These are phyloP conservation scores for Ectropis grisescens DNA, from an alignment of 1,140 invertebrate genomes.

Conservation along the genomic window DNA sequence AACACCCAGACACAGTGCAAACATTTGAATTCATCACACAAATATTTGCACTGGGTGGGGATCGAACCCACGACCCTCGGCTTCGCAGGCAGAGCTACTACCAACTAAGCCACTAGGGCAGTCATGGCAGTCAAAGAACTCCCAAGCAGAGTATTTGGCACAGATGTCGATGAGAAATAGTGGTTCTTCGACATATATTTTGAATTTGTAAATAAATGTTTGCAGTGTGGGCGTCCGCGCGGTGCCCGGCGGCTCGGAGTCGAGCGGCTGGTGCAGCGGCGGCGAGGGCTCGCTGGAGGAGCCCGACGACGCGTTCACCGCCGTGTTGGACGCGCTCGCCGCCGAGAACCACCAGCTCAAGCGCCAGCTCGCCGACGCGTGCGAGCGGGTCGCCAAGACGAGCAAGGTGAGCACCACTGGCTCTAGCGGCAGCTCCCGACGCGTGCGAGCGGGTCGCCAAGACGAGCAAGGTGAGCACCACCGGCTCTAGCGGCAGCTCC, in stretches of 20 bases:
- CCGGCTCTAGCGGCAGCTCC: constrained; percentile 86
- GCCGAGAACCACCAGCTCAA: constrained; percentile 89
- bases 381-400: constrained; percentile 88
- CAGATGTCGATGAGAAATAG: too few relatives aligned
- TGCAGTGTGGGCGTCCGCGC: constrained; percentile 54
- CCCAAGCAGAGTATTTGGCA: too few relatives aligned
- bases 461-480: constrained; percentile 76
- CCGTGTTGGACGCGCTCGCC: constrained; percentile 87
- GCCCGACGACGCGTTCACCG: constrained; percentile 76
- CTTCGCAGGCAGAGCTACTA: too few relatives aligned
- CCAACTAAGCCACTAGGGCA: too few relatives aligned
- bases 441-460: constrained; percentile 72
- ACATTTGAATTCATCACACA: too few relatives aligned
- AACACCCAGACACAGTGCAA: too few relatives aligned
- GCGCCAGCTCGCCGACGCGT: constrained; percentile 83
- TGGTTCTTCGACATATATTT: background rate
- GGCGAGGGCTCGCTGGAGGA: constrained; percentile 72
- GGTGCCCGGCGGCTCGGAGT: constrained; percentile 60
- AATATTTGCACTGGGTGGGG: too few relatives aligned
- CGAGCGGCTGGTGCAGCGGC: constrained; percentile 62
- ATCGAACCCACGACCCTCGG: too few relatives aligned
- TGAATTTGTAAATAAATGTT: too few relatives aligned
- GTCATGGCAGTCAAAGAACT: too few relatives aligned
- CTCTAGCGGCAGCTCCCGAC: constrained; percentile 55
- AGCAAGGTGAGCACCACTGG: constrained; percentile 77